Evolutionary conservation across 2,797 vertebrate species (phyloP).

Genomic region (Sebastes goodei): DNA sequence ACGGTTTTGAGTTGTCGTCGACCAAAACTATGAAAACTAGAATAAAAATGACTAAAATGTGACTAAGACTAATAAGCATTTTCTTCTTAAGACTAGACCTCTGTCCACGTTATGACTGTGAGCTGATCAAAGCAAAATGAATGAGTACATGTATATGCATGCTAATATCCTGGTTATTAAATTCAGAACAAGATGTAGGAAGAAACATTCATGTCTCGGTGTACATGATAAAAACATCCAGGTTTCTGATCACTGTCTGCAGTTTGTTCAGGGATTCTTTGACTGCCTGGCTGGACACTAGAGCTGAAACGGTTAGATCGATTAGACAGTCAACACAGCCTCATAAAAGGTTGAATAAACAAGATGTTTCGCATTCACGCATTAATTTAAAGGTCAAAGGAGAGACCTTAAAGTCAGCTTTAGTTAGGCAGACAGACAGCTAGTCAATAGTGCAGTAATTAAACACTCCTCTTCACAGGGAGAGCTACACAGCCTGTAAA

Average conservation of each 20-base stretch:
- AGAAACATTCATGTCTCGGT: background rate
- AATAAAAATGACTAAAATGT: too few relatives aligned
- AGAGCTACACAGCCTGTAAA: background rate
- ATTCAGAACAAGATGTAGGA: background rate
- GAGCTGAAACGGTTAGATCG: background rate
- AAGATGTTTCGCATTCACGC: background rate
- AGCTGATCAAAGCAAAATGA: conserved; percentile 1
- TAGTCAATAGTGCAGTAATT: background rate
- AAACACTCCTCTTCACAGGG: background rate
- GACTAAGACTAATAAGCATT: too few relatives aligned
- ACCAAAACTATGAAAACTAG: too few relatives aligned
- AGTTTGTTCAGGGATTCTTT: background rate
- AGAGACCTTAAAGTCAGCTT: background rate
- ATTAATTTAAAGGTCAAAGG: background rate
- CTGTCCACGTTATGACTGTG: background rate
- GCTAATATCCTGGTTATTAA: conserved; percentile 1
- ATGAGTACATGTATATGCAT: conserved; percentile 19
- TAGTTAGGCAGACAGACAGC: background rate
- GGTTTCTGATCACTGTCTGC: background rate
- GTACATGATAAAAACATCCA: background rate
- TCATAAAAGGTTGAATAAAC: background rate
- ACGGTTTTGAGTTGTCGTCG: too few relatives aligned
- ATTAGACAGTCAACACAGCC: background rate
- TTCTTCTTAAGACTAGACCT: too few relatives aligned
- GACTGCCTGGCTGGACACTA: background rate